These are phyloP conservation scores for Leptarthrus brevirostris DNA, from an alignment of 2,888 invertebrate genomes.

Conservation along the genomic window DNA sequence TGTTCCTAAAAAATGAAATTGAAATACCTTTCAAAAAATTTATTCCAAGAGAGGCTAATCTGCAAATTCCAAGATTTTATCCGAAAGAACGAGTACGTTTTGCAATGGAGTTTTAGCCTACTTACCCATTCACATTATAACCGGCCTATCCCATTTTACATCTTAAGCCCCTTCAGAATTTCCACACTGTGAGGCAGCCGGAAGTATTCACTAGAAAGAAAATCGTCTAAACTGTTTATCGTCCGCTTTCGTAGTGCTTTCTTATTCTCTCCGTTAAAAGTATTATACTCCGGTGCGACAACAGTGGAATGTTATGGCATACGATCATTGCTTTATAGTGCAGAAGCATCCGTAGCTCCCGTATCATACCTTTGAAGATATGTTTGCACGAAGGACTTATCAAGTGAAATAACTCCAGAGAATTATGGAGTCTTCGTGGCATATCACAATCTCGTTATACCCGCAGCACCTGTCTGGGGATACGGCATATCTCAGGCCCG, in stretches of 20 bases:
- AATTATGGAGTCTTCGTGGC: slow-evolving; percentile 40
- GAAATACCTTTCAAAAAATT: too few species aligned
- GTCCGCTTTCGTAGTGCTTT: not conserved
- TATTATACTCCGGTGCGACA: not conserved
- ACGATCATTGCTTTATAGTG: not conserved
- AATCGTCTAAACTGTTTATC: not conserved
- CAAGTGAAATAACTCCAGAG: slow-evolving; percentile 45
- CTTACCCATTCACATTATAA: slow-evolving; percentile 5
- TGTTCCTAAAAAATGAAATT: too few species aligned
- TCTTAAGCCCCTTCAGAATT: not conserved
- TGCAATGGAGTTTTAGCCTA: slow-evolving; percentile 29
- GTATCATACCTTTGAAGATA: slow-evolving; percentile 9
- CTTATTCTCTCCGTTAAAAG: not conserved
- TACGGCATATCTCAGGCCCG: not conserved
- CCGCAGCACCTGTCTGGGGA: not conserved
- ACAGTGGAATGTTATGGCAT: too few species aligned
- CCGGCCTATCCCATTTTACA: slow-evolving; percentile 1
- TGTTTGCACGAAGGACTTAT: slow-evolving; percentile 43
- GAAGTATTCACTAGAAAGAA: not conserved
- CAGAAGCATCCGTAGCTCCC: not conserved
- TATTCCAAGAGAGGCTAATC: not conserved
- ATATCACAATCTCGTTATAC: not conserved
- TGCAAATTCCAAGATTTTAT: not conserved
- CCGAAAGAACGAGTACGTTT: not conserved
- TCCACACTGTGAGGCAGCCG: not conserved